phyloP scores from a whole-genome alignment of 2,888 invertebrate genomes.

The Orchesellides sinensis region DNA sequence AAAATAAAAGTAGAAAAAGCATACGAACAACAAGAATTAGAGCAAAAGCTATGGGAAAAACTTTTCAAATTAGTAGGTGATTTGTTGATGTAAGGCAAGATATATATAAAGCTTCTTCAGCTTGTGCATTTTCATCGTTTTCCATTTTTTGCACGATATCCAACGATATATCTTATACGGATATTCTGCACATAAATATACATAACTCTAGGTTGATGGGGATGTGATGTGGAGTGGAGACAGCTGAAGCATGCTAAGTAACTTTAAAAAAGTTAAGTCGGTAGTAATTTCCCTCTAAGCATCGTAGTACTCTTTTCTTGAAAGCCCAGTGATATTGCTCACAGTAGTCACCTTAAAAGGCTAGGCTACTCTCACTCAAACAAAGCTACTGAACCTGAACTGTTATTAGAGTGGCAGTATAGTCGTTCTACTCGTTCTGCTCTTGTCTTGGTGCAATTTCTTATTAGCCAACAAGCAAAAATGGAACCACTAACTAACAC shows the following conservation, averaged over 20 bases:
- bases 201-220: not conserved
- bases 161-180: too few relatives aligned
- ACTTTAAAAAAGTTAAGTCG: constrained; percentile 27
- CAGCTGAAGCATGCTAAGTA: constrained; percentile 36
- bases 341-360: not conserved
- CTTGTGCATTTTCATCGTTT: constrained; percentile 31
- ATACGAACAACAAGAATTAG: constrained; percentile 2
- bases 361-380: not conserved
- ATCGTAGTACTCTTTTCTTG: constrained; percentile 15
- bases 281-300: constrained; percentile 4
- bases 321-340: constrained; percentile 21
- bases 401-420: constrained; percentile 6
- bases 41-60: constrained; percentile 53
- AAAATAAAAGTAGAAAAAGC: constrained; percentile 20
- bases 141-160: constrained; percentile 7
- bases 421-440: not conserved
- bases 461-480: constrained; percentile 6
- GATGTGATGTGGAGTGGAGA: constrained; percentile 22
- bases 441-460: not conserved
- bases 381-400: constrained; percentile 14
- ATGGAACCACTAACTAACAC: not conserved
- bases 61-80: constrained; percentile 65
- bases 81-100: constrained; percentile 57
- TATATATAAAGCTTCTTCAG: too few relatives aligned
- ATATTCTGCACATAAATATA: constrained; percentile 5